Evolutionary conservation across 1,140 invertebrate genomes (phyloP).

Genomic region (Leptoteleia sp.): DNA sequence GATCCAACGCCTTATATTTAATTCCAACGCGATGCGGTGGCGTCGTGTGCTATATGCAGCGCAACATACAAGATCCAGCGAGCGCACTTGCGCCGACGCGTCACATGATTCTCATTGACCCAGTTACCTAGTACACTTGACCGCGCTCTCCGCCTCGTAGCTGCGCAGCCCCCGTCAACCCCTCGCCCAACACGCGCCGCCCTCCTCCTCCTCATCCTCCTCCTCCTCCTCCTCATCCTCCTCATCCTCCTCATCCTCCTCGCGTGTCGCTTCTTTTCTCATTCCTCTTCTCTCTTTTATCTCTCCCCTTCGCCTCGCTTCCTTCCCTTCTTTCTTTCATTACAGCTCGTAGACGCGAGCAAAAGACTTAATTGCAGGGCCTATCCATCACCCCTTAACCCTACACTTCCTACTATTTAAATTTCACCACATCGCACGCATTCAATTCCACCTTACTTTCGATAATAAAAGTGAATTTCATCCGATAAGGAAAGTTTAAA

Average conservation of each 20-base stretch:
- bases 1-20: constrained; percentile 43
- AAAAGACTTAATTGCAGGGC: background rate
- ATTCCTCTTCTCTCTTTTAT: too few species aligned
- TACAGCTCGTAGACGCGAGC: background rate
- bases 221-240: too few species aligned
- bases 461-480: too few species aligned
- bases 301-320: constrained; percentile 1
- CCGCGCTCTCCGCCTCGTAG: constrained; percentile 71
- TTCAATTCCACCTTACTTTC: too few species aligned
- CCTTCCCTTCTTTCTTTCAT: background rate
- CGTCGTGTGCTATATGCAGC: constrained; percentile 52
- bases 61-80: constrained; percentile 47
- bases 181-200: constrained; percentile 27
- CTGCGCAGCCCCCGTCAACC: constrained; percentile 30
- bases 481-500: too few species aligned
- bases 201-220: too few species aligned
- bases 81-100: constrained; percentile 69
- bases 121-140: constrained; percentile 81
- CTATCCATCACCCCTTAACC: background rate
- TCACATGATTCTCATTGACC: constrained; percentile 79
- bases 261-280: too few species aligned
- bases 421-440: too few species aligned
- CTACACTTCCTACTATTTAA: too few species aligned
- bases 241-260: too few species aligned
- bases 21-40: constrained; percentile 39